Conservation (phyloP, 2,797 vertebrate species). For the Choloepus didactylus region DNA sequence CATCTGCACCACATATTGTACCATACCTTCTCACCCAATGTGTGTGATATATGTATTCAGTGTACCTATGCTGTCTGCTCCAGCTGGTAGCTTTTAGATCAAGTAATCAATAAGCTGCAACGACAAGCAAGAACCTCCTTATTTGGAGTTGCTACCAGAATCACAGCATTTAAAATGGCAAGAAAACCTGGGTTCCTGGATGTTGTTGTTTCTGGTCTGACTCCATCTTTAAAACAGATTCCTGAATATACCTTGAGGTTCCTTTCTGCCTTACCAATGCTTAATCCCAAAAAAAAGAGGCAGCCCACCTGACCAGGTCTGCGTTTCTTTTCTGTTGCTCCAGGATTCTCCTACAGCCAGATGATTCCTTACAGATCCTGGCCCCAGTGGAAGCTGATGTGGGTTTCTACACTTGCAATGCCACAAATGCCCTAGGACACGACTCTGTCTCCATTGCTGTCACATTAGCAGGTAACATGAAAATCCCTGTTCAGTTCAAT, state of each 20-base stretch:
- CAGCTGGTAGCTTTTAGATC: slow-evolving; percentile 35
- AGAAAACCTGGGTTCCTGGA: neutral
- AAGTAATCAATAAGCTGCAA: neutral
- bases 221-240: slow-evolving; percentile 34
- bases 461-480: slow-evolving; percentile 92
- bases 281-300: slow-evolving; percentile 32
- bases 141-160: neutral
- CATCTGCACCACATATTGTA: neutral
- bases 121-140: neutral
- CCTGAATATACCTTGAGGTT: neutral
- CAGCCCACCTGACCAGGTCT: slow-evolving; percentile 57
- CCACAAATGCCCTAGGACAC: slow-evolving; percentile 92
- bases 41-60: neutral
- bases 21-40: neutral
- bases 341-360: slow-evolving; percentile 93
- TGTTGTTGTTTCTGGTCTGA: neutral
- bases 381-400: slow-evolving; percentile 93
- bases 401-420: slow-evolving; percentile 97
- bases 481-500: slow-evolving; percentile 33
- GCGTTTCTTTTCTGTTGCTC: slow-evolving; percentile 81
- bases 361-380: slow-evolving; percentile 94
- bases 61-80: neutral
- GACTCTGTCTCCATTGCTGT: slow-evolving; percentile 94
- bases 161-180: neutral
- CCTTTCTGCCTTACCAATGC: neutral